Conservation (phyloP, 2,888 invertebrate genomes). For the Zygaena filipendulae region DNA sequence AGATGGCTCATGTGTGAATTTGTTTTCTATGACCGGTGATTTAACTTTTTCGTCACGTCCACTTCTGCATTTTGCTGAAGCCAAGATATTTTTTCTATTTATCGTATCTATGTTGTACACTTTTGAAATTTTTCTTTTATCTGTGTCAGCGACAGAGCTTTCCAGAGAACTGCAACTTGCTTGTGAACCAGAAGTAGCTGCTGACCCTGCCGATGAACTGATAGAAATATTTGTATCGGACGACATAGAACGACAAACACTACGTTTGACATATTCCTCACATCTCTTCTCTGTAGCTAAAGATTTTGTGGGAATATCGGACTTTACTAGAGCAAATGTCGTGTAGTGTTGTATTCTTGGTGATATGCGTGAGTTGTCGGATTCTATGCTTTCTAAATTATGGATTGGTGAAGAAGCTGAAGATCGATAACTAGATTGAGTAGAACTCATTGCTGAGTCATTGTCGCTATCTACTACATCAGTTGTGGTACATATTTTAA, state of each 20-base stretch:
- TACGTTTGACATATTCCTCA: slow-evolving; percentile 63
- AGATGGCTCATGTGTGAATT: slow-evolving; percentile 71
- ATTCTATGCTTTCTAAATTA: slow-evolving; percentile 69
- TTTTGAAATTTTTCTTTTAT: slow-evolving; percentile 77
- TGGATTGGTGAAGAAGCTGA: slow-evolving; percentile 81
- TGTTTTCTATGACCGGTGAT: slow-evolving; percentile 78
- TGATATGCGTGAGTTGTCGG: slow-evolving; percentile 62
- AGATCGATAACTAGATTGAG: slow-evolving; percentile 81
- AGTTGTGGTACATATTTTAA: slow-evolving; percentile 54
- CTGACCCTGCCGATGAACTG: slow-evolving; percentile 76
- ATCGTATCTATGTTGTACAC: slow-evolving; percentile 84
- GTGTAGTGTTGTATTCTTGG: slow-evolving; percentile 50
- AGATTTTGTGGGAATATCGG: slow-evolving; percentile 46
- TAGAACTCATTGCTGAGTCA: slow-evolving; percentile 89
- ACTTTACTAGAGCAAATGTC: slow-evolving; percentile 49
- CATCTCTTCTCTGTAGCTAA: slow-evolving; percentile 35
- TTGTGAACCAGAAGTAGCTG: slow-evolving; percentile 78
- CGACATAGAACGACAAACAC: slow-evolving; percentile 74
- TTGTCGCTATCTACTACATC: slow-evolving; percentile 81
- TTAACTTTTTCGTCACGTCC: slow-evolving; percentile 79
- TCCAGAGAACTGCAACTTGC: slow-evolving; percentile 75
- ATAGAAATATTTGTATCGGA: slow-evolving; percentile 79
- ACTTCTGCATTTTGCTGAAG: slow-evolving; percentile 87
- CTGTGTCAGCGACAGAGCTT: slow-evolving; percentile 72
- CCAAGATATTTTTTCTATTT: slow-evolving; percentile 87